These are phyloP conservation scores for Rhodophaea formosa DNA, from an alignment of 2,888 invertebrate species.

Conservation along the genomic window DNA sequence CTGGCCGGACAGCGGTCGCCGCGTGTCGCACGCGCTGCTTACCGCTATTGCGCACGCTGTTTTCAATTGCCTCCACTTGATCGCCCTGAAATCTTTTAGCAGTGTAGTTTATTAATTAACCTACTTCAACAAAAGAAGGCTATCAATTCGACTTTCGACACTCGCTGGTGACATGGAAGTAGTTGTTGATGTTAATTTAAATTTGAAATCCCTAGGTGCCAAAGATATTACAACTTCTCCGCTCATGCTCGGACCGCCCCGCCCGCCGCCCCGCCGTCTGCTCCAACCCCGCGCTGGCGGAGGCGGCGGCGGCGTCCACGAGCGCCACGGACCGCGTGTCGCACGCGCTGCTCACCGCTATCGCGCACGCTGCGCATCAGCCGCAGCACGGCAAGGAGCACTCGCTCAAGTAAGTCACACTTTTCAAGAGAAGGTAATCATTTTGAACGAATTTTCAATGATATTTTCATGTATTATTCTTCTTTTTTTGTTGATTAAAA, in stretches of 20 bases:
- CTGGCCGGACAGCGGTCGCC: slow-evolving; percentile 59
- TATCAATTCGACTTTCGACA: no score
- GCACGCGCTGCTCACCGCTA: slow-evolving; percentile 89
- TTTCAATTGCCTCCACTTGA: no score
- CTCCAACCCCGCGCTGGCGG: slow-evolving; percentile 42
- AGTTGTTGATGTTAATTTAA: no score
- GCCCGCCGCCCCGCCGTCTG: slow-evolving; percentile 51
- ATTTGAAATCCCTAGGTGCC: slow-evolving; percentile 33
- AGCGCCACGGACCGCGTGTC: slow-evolving; percentile 88
- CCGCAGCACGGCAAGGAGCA: slow-evolving; percentile 52
- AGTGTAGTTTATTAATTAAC: no score
- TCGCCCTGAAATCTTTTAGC: no score
- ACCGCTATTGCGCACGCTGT: slow-evolving; percentile 88
- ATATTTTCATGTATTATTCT: no score
- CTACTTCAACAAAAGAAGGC: no score
- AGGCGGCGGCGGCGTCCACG: slow-evolving; percentile 68
- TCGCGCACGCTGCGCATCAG: slow-evolving; percentile 82
- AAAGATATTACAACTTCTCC: slow-evolving; percentile 58
- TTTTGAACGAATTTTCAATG: not conserved
- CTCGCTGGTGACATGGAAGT: no score
- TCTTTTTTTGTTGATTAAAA: no score
- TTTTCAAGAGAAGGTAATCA: no score
- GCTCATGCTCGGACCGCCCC: slow-evolving; percentile 49
- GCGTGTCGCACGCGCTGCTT: slow-evolving; percentile 89
- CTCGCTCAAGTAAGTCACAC: slow-evolving; percentile 45